These are phyloP conservation scores for Cyprinodon tularosa DNA, from an alignment of 2,113 vertebrate species.

Conservation along the genomic window DNA sequence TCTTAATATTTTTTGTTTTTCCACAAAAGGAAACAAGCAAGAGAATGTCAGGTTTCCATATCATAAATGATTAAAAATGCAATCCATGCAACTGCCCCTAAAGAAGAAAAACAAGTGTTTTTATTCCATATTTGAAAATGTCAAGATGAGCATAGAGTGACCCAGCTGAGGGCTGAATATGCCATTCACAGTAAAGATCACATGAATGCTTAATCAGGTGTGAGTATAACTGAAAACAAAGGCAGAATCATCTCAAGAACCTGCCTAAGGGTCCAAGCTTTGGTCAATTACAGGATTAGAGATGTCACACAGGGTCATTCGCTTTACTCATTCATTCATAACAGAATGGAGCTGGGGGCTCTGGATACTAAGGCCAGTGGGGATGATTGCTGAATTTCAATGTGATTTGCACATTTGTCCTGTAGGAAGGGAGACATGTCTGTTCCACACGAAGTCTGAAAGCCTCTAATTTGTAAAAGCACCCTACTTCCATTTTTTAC, in stretches of 20 bases:
- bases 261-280: conserved; percentile 48
- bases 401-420: conserved; percentile 18
- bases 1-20: conserved; percentile 1
- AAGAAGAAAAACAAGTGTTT: conserved; percentile 7
- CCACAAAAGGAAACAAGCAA: background rate
- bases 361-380: background rate
- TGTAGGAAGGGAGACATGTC: conserved; percentile 12
- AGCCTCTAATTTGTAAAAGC: conserved; percentile 22
- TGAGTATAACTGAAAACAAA: conserved; percentile 50
- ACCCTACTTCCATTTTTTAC: background rate
- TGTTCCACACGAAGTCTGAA: conserved; percentile 3
- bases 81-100: background rate
- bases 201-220: conserved; percentile 61
- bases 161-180: conserved; percentile 26
- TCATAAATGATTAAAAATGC: conserved; percentile 23
- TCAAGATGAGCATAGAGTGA: conserved; percentile 45
- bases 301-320: conserved; percentile 40
- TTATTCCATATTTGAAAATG: conserved; percentile 58
- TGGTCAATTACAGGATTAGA: conserved; percentile 66
- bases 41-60: background rate
- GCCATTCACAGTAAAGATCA: conserved; percentile 53
- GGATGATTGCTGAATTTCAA: conserved; percentile 18
- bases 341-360: conserved; percentile 17
- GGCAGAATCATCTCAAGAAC: conserved; percentile 48
- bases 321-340: conserved; percentile 46